Evolutionary conservation across 2,888 invertebrate species (phyloP).

Genomic region (Perithous albicinctus): DNA sequence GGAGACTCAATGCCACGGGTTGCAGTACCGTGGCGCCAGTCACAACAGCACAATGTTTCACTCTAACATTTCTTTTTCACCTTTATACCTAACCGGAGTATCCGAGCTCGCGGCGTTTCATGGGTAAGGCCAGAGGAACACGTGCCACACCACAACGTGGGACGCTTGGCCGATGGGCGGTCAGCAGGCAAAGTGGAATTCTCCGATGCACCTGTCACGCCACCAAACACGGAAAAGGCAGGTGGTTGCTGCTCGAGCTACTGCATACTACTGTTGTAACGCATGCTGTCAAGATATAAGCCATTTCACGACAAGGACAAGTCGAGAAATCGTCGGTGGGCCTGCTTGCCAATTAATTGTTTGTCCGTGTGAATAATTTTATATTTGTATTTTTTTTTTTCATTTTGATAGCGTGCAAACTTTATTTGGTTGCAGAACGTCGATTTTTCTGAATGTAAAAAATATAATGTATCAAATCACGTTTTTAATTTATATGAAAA

Average conservation of each 20-base stretch:
- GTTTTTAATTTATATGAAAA: too few species aligned
- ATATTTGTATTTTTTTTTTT: not conserved
- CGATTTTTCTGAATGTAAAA: too few species aligned
- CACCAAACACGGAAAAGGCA: conserved; percentile 64
- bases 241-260: conserved; percentile 58
- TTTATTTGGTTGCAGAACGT: too few species aligned
- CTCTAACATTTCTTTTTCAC: conserved; percentile 3
- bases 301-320: not conserved
- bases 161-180: conserved; percentile 18
- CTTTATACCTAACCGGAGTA: conserved; percentile 4
- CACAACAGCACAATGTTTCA: conserved; percentile 29
- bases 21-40: conserved; percentile 19
- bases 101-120: conserved; percentile 42
- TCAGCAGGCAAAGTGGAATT: conserved; percentile 66
- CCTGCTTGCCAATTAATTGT: not conserved
- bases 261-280: conserved; percentile 17
- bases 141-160: conserved; percentile 51
- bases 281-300: not conserved
- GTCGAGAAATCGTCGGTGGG: not conserved
- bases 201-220: conserved; percentile 71
- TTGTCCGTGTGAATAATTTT: not conserved
- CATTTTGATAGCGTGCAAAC: too few species aligned
- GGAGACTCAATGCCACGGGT: conserved; percentile 11
- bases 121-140: conserved; percentile 50
- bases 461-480: too few species aligned